Evolutionary conservation across 2,797 vertebrate genomes (phyloP).

Genomic region (Acridotheres tristis): DNA sequence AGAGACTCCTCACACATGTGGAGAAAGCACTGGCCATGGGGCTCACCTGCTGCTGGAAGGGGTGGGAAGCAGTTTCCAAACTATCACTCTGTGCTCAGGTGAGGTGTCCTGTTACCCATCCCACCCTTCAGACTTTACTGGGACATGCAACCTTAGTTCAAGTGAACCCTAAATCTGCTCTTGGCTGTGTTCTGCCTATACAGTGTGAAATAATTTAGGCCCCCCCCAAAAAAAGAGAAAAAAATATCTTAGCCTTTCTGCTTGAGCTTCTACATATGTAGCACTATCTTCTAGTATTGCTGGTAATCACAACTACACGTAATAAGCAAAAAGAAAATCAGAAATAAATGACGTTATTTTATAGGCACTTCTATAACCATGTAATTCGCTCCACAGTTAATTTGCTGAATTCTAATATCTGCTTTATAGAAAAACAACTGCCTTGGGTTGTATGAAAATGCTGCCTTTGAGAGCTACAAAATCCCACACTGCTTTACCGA

Average conservation of each 20-base stretch:
- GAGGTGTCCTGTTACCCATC: not conserved
- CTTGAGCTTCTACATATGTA: not conserved
- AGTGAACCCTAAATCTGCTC: not conserved
- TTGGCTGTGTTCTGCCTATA: not conserved
- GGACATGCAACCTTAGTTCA: not conserved
- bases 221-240: not conserved
- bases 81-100: not conserved
- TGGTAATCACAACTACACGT: not conserved
- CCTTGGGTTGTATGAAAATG: not conserved
- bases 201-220: not conserved
- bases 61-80: not conserved
- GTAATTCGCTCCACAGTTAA: not conserved
- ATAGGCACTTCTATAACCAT: conserved; percentile 34
- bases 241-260: not conserved
- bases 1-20: not conserved
- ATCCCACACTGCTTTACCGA: not conserved
- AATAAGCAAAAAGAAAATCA: not conserved
- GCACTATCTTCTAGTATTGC: not conserved
- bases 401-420: not conserved
- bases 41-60: not conserved
- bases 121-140: not conserved
- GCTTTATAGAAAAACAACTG: not conserved
- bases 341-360: not conserved
- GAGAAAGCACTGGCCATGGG: not conserved
- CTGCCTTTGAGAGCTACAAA: not conserved